Base-by-base conservation (phyloP, 1,140 invertebrate genomes). In the Drosophila tani region DNA sequence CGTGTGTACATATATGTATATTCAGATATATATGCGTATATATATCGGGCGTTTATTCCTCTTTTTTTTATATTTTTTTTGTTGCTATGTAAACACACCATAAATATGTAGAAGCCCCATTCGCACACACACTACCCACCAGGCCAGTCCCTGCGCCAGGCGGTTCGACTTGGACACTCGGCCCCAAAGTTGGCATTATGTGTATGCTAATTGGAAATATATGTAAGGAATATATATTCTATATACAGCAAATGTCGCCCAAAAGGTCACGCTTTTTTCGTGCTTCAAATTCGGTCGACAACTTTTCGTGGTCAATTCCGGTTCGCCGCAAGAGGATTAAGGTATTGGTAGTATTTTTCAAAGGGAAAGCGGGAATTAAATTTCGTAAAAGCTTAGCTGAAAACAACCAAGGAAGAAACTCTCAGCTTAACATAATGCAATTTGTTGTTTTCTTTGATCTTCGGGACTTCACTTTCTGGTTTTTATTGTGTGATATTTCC, bases 11-110 rank as follows among this genome's bases (percentile, higher is more conserved):
- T 29, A 24, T 68, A 15, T 17, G 14, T 32, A 8, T 12, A 41
- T 47, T 27, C 11, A 46, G 40, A 6, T 2, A 5, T 51, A 15
- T 35, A 11, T 17, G 21, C 32, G 1, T 6, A 2, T n/a, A n/a
- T 9, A 27, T 41, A 73, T 73, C 29, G 53, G 67, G 51, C 49
- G 51, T 70, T 71, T 70, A 73, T 70, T 50, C 53, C 19, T 29
- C 50, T 65, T 57, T 71, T 59, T 71, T 59, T 59, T 5, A 6
- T 29, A 6, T 7, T 29, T 29, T 59, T 65, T 57, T 71, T 59
- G 35, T 38, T 60, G 41, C 21, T 73, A 71, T 84, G 71, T 67
- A 83, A 83, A 83, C 81, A 68, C 45, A 58, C 70, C 79, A 83
- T 81, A 83, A 79, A 83, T 80, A 80, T 80, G 65, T 75, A 60